Evolutionary conservation across 2,888 invertebrate genomes (phyloP).

Genomic region (Apamea sordens): DNA sequence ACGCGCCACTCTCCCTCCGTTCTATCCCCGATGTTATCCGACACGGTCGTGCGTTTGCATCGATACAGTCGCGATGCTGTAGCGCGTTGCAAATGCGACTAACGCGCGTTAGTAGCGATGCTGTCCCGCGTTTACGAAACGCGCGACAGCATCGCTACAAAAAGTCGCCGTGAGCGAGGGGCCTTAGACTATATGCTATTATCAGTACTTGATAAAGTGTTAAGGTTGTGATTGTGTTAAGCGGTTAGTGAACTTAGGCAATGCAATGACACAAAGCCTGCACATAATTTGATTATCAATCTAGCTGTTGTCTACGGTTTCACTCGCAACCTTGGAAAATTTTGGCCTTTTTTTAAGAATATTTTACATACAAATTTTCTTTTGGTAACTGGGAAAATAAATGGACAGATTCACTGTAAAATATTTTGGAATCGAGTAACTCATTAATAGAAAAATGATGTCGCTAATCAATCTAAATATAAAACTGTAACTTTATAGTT

Average conservation of each 20-base stretch:
- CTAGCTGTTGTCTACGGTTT: not conserved
- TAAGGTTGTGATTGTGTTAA: constrained; percentile 53
- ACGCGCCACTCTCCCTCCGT: no score
- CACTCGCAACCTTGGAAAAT: not conserved
- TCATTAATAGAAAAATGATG: not conserved
- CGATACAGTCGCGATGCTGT: no score
- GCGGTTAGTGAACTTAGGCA: constrained; percentile 29
- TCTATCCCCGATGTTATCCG: no score
- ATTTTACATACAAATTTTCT: not conserved
- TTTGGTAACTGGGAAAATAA: not conserved
- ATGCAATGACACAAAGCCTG: not conserved
- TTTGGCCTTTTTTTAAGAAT: not conserved
- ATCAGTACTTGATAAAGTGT: constrained; percentile 64
- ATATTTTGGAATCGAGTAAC: not conserved
- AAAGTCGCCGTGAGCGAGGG: no score
- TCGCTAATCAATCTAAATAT: not conserved
- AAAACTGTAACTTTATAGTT: constrained; percentile 12
- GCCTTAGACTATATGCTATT: constrained; percentile 43
- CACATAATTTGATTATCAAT: not conserved
- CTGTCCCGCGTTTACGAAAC: no score
- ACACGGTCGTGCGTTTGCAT: no score
- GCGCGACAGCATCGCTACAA: no score
- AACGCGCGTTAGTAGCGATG: no score
- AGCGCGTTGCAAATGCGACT: no score
- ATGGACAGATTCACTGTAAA: not conserved